Evolutionary conservation across 2,797 vertebrate species (phyloP).

Genomic region (Naso thynnoides): DNA sequence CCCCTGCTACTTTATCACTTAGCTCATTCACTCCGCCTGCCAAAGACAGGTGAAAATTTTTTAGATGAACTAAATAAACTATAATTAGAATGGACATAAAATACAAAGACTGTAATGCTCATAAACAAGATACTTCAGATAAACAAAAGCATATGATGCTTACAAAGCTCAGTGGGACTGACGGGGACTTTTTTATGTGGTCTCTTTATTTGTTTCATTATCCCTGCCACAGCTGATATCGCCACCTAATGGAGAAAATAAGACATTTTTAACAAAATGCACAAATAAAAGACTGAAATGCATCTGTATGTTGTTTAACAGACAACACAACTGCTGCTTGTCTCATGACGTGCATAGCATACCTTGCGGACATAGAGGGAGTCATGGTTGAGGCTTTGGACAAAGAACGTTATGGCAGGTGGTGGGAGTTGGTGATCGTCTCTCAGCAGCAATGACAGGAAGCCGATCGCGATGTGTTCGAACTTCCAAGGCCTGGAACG

Average conservation of each 20-base stretch:
- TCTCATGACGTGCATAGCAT: not conserved
- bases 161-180: constrained; percentile 91
- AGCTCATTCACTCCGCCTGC: constrained; percentile 85
- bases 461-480: constrained; percentile 95
- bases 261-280: constrained; percentile 30
- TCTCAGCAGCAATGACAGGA: constrained; percentile 93
- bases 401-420: constrained; percentile 91
- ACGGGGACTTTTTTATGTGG: constrained; percentile 92
- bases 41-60: not conserved
- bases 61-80: not conserved
- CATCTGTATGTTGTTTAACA: not conserved
- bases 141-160: constrained; percentile 56
- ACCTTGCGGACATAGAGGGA: constrained; percentile 98
- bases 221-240: constrained; percentile 95
- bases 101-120: not conserved
- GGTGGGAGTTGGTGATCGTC: constrained; percentile 92
- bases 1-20: constrained; percentile 85
- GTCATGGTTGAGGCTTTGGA: constrained; percentile 97
- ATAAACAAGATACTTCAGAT: not conserved
- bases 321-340: not conserved
- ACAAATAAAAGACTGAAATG: not conserved
- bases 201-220: constrained; percentile 96
- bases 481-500: constrained; percentile 96
- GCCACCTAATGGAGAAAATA: constrained; percentile 88
- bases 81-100: not conserved